phyloP scores from a whole-genome alignment of 2,888 invertebrate species.

The Hermodice carunculata region DNA sequence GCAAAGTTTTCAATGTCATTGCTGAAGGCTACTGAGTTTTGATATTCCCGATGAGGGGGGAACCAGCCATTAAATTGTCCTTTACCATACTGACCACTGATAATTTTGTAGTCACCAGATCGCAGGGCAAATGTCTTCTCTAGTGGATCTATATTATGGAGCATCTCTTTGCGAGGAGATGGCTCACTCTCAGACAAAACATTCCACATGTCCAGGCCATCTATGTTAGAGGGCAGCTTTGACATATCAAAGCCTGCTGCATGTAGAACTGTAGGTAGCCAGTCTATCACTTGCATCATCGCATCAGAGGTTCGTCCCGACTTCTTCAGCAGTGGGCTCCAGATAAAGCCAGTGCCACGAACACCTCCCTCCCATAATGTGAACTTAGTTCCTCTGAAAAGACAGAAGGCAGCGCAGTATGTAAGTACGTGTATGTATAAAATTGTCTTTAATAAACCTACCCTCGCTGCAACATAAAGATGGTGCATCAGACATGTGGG shows the following conservation, averaged over 20 bases:
- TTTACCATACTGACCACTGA: slow-evolving; percentile 43
- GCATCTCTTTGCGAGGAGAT: too few relatives aligned
- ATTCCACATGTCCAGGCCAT: slow-evolving; percentile 85
- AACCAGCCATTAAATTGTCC: slow-evolving; percentile 38
- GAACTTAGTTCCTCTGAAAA: slow-evolving; percentile 65
- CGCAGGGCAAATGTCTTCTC: slow-evolving; percentile 49
- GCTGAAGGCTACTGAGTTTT: too few relatives aligned
- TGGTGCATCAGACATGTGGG: too few relatives aligned
- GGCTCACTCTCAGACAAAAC: slow-evolving; percentile 77
- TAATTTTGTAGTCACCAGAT: slow-evolving; percentile 60
- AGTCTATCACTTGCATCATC: slow-evolving; percentile 84
- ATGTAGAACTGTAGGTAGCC: slow-evolving; percentile 86
- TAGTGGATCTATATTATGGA: slow-evolving; percentile 63
- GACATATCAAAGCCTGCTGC: slow-evolving; percentile 75
- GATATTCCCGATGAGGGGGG: slow-evolving; percentile 19
- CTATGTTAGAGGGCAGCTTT: slow-evolving; percentile 66
- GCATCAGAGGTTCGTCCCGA: slow-evolving; percentile 78
- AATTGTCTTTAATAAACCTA: too few relatives aligned
- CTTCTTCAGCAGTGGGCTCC: slow-evolving; percentile 79
- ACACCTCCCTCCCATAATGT: slow-evolving; percentile 81
- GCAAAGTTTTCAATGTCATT: too few relatives aligned
- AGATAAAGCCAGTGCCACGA: slow-evolving; percentile 83
- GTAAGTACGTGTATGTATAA: too few relatives aligned
- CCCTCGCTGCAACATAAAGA: too few relatives aligned
- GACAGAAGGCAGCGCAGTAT: too few relatives aligned